Evolutionary conservation across 2,797 vertebrate species (phyloP).

Genomic region (Neoniphon sammara): DNA sequence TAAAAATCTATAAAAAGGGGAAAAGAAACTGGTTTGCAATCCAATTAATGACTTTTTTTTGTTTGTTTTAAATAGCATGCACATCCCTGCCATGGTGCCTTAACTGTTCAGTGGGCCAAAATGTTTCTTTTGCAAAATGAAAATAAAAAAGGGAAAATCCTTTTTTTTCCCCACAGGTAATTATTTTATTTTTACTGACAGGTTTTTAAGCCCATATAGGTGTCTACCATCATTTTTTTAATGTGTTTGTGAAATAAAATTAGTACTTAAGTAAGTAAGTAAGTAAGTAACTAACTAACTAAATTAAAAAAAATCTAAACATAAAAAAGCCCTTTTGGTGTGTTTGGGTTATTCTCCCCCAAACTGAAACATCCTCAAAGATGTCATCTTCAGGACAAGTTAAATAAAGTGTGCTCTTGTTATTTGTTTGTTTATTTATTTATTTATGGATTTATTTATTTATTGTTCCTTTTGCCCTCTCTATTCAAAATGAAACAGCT

Average conservation of each 20-base stretch:
- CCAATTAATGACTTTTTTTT: neutral
- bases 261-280: too few relatives aligned
- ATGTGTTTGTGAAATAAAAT: too few relatives aligned
- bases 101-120: slow-evolving; percentile 36
- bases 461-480: slow-evolving; percentile 20
- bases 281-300: too few relatives aligned
- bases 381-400: slow-evolving; percentile 37
- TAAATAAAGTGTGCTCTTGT: neutral
- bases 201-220: neutral
- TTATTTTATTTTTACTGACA: neutral
- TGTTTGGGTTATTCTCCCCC: slow-evolving; percentile 11
- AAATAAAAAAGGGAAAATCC: neutral
- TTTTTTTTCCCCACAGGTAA: neutral
- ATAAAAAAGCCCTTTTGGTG: neutral
- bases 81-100: neutral
- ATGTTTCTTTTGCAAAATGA: slow-evolving; percentile 30
- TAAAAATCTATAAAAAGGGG: neutral
- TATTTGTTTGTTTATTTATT: slow-evolving; percentile 22
- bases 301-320: too few relatives aligned
- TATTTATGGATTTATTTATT: slow-evolving; percentile 21
- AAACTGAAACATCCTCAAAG: slow-evolving; percentile 14
- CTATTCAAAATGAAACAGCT: slow-evolving; percentile 39
- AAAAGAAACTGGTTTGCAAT: neutral
- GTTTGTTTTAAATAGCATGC: slow-evolving; percentile 16
- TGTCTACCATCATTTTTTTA: too few relatives aligned